Base-by-base conservation (phyloP, 1,140 invertebrate species). In the Bombus confusus region DNA sequence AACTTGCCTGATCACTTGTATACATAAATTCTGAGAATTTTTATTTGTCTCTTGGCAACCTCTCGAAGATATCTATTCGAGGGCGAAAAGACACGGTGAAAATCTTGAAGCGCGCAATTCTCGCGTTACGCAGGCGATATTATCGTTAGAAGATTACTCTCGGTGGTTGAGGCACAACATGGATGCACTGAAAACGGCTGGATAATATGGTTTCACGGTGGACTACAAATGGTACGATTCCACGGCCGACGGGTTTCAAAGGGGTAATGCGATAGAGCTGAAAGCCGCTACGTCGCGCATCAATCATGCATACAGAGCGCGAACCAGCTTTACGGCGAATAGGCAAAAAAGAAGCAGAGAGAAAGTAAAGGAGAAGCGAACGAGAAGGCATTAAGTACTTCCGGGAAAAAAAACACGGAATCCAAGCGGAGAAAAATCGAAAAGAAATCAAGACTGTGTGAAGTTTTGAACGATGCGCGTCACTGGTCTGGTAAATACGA, bases 181-280 rank as follows among this genome's bases (percentile, higher is more conserved):
- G 28, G 59, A 28, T 68, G 31, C 34, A 68, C 34, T 57, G n/a
- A 77, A 64, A 82, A 75, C 41, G 69, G 2, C 59, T 28, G 39
- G 41, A 83, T 83, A 83, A 76, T 47, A 62, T 52, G 73, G 81
- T 68, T 77, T 83, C 73, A 83, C 81, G 43, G 59, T 68, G 62
- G 62, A 25, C 73, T 57, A 52, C 62, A 43, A 76, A 83, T 52
- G 73, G 52, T 83, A 57, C 81, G 62, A 76, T 75, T 83, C 43
- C 81, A 66, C 62, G 72, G 79, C 28, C 28, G 68, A 34, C 62
- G 43, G 22, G 6, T 83, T 68, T 77, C 73, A 83, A 83, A 83
- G 57, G 81, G 31, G 57, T 72, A 76, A 76, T 66, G 73, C 73
- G 59, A 77, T 69, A 57, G 43, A 77, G 73, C 62, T 83, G 62